Evolutionary conservation across 2,797 vertebrate genomes (phyloP), one percentile per base, ranked within the genome.

Genomic region (Pseudotriccus pelzelni): DNA sequence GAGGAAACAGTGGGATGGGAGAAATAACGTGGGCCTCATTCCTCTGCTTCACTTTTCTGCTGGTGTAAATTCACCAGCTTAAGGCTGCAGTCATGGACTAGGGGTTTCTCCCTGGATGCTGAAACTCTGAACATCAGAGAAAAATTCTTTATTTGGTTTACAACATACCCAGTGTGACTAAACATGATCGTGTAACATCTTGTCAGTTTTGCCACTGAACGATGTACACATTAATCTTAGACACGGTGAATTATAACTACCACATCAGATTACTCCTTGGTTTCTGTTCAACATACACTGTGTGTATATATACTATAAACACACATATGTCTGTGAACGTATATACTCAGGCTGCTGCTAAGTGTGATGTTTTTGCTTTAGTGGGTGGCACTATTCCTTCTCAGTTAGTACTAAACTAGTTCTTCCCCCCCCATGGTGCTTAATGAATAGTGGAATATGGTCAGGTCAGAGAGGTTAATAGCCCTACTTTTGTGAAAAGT

Each of bases 401-500:
- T 79, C 62, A 94, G 79, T 80, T 52, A 66, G 66, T 72, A 58
- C 76, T 83, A 49, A 80, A 80, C 39, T 19, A 75, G 69, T 73
- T 74, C 58, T 89, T 92, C 43, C 44, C 83, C 44, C 83, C 10
- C 39, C 47, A 17, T 34, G 55, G 34, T 85, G 59, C 73, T 87
- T 92, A 94, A 91, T 75, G 76, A 82, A 59, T 36, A 59, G 66
- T 28, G 25, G 90, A 92, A 69, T 93, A 92, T 56, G 58, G 69
- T 81, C 30, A 9, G 91, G 87, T 93, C 94, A 95, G 58, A 67
- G 43, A 92, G 92, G 84, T 96, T 94, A 96, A 97, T 93, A 94
- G 92, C 82, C 62, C 69, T 91, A 56, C 91, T 97, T 93, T 63
- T 44, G 50, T 75, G 55, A 66, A 86, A 94, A 96, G 82, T 84